phyloP scores from a whole-genome alignment of 1,140 invertebrate genomes.

The Mercenaria mercenaria region DNA sequence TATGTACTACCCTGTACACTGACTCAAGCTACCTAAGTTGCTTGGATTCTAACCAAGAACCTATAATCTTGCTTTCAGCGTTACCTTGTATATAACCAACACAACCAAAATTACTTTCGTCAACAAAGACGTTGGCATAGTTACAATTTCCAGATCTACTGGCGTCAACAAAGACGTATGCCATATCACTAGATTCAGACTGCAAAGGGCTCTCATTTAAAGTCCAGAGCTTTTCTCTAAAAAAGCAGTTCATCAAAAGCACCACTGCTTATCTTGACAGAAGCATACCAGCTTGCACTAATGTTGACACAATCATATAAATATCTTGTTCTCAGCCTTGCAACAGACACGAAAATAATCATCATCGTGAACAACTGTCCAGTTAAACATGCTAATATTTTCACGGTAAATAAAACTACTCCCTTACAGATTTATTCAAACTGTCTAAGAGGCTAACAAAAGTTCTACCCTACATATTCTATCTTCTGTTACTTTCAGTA shows the following conservation, averaged over 20 bases:
- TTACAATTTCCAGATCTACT: neutral
- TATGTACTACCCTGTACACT: neutral
- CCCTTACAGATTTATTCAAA: neutral
- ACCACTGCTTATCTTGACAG: neutral
- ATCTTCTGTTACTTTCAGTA: neutral
- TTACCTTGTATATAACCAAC: neutral
- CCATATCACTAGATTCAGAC: no score
- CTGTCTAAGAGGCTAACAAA: neutral
- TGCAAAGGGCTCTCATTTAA: neutral
- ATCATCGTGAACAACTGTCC: constrained; percentile 19
- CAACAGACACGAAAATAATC: neutral
- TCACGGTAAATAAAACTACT: neutral
- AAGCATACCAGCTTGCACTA: constrained; percentile 9
- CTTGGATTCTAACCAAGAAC: constrained; percentile 24
- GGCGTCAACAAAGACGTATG: neutral
- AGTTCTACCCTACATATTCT: neutral
- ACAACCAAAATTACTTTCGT: constrained; percentile 1
- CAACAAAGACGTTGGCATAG: neutral
- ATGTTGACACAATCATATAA: neutral
- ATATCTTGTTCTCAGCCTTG: neutral
- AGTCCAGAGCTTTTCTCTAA: neutral
- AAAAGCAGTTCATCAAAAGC: constrained; percentile 5
- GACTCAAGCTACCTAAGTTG: neutral
- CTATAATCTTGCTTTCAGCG: neutral
- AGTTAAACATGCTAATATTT: neutral